A percentile compares a stretch with the other conserved stretches of the same genome.
Conservation (phyloP, 2,888 invertebrate genomes). For the Thereva unica region DNA sequence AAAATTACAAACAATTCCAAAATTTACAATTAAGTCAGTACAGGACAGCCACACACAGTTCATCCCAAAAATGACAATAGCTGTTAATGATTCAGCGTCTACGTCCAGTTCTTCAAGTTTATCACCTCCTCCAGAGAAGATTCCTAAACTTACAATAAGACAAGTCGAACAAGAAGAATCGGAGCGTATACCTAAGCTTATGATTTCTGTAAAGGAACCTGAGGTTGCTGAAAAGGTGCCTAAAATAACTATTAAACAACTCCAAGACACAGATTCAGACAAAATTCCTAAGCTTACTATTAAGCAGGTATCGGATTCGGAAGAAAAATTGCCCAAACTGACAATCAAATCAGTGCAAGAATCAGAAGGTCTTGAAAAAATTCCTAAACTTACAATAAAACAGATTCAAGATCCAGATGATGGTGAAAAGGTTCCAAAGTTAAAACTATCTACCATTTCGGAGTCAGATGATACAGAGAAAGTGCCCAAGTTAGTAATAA, state of each 20-base stretch:
- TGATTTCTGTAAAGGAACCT: constrained; percentile 24
- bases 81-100: constrained; percentile 51
- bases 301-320: neutral
- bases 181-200: constrained; percentile 36
- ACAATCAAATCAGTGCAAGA: constrained; percentile 56
- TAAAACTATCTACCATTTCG: constrained; percentile 43
- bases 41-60: constrained; percentile 32
- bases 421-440: constrained; percentile 52
- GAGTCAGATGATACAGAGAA: constrained; percentile 17
- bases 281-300: constrained; percentile 39
- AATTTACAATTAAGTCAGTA: constrained; percentile 45
- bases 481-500: constrained; percentile 37
- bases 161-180: constrained; percentile 37
- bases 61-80: constrained; percentile 62
- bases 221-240: constrained; percentile 41
- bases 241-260: constrained; percentile 49
- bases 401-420: constrained; percentile 57
- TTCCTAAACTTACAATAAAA: constrained; percentile 62
- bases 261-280: constrained; percentile 36
- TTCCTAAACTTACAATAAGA: constrained; percentile 61
- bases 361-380: constrained; percentile 55
- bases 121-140: constrained; percentile 40
- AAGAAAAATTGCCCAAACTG: constrained; percentile 48
- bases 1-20: constrained; percentile 41
- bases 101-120: constrained; percentile 4